Conservation (phyloP, 2,113 vertebrate genomes). For the Apaloderma vittatum region DNA sequence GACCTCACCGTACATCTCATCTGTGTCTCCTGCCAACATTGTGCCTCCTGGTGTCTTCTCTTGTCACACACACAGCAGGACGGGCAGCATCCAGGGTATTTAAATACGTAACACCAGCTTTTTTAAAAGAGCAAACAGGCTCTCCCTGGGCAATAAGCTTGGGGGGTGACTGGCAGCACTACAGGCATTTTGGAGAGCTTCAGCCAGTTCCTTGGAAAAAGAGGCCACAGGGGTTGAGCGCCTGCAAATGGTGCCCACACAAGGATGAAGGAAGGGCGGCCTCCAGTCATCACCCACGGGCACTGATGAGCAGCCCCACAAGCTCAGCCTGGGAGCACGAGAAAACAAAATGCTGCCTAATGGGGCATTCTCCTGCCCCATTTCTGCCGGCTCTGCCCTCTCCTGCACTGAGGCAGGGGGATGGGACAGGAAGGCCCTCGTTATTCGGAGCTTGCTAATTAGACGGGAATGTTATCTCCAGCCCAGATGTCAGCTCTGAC, state of each 20-base stretch:
- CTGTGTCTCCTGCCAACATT: not conserved
- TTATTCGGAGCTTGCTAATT: conserved; percentile 68
- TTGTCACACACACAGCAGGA: not conserved
- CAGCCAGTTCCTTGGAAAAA: not conserved
- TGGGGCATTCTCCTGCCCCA: not conserved
- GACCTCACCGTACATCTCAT: not conserved
- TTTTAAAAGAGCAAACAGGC: not conserved
- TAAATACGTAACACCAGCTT: not conserved
- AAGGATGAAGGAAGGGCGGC: not conserved
- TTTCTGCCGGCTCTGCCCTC: not conserved
- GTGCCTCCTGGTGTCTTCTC: rapidly evolving
- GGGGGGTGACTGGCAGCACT: not conserved
- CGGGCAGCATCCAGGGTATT: rapidly evolving
- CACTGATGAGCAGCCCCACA: rapidly evolving
- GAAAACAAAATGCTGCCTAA: not conserved
- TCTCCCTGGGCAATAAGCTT: not conserved
- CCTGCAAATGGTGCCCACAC: not conserved
- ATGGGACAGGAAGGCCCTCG: conserved; percentile 65
- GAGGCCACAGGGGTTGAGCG: not conserved
- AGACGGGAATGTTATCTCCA: conserved; percentile 73
- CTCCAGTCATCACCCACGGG: rapidly evolving
- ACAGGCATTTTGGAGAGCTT: not conserved
- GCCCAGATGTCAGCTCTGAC: conserved; percentile 72
- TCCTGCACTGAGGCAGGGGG: not conserved
- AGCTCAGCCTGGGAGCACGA: not conserved